These are phyloP conservation scores for Notodonta dromedarius DNA, from an alignment of 2,888 invertebrate genomes.

Conservation along the genomic window DNA sequence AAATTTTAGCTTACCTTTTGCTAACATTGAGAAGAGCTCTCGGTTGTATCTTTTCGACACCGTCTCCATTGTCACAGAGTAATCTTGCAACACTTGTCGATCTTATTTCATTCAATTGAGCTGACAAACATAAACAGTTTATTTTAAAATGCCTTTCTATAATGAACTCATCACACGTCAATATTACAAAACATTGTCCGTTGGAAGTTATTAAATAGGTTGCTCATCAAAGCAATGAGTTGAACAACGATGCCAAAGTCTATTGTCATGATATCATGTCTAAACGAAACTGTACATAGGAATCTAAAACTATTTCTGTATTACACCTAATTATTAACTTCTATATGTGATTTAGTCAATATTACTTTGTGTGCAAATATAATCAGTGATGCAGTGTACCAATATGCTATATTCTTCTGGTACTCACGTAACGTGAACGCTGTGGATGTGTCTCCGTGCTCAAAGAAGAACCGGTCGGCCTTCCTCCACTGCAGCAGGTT, in stretches of 20 bases:
- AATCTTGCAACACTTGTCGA: conserved; percentile 88
- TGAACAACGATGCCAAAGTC: background rate
- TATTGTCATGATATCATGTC: background rate
- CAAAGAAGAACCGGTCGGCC: conserved; percentile 5
- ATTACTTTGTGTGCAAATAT: background rate
- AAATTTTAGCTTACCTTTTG: conserved; percentile 1
- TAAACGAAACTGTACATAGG: background rate
- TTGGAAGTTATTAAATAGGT: no score
- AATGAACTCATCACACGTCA: no score
- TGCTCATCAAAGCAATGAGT: no score
- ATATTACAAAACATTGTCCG: no score
- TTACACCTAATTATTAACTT: no score
- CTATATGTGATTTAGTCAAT: no score
- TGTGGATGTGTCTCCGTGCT: conserved; percentile 1
- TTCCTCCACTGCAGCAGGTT: conserved; percentile 6
- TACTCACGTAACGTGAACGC: conserved; percentile 4
- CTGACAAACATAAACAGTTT: background rate
- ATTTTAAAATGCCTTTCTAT: no score
- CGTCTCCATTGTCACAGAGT: conserved; percentile 91
- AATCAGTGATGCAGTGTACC: background rate
- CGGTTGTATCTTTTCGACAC: conserved; percentile 20
- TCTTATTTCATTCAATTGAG: conserved; percentile 81
- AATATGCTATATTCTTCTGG: background rate
- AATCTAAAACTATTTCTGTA: no score
- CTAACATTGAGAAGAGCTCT: background rate